Evolutionary conservation across 1,140 invertebrate genomes (phyloP).

Genomic region (Schmidtea mediterranea): DNA sequence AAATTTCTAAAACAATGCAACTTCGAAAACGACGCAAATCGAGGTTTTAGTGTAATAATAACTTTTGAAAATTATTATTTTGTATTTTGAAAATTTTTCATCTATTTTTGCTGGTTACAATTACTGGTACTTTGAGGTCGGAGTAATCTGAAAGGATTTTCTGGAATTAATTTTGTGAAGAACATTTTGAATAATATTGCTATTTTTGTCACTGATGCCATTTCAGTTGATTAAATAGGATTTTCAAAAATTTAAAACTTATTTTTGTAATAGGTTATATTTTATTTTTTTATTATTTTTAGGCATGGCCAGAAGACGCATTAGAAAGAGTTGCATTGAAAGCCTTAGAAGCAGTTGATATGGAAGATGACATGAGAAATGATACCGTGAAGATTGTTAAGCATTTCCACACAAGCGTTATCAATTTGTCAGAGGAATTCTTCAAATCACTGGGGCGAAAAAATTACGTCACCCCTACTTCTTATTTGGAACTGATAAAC

Average conservation of each 20-base stretch:
- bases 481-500: conserved; percentile 26
- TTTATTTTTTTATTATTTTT: neutral
- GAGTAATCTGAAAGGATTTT: no score
- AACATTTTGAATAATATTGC: no score
- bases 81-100: no score
- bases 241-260: neutral
- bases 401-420: conserved; percentile 53
- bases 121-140: no score
- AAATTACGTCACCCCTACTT: conserved; percentile 29
- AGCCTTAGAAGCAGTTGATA: conserved; percentile 43
- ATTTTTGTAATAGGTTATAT: neutral
- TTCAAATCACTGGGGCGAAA: conserved; percentile 31
- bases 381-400: conserved; percentile 48
- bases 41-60: no score
- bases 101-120: no score
- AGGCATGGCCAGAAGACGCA: conserved; percentile 65
- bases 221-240: no score
- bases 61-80: no score
- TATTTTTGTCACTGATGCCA: no score
- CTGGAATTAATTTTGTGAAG: no score
- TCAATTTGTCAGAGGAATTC: conserved; percentile 30
- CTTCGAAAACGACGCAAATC: no score
- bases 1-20: no score
- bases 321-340: conserved; percentile 58
- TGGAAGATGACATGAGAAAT: conserved; percentile 37